Evolutionary conservation across 2,888 invertebrate species (phyloP), one percentile per base, ranked within the genome.

Genomic region (Orthosia cruda): DNA sequence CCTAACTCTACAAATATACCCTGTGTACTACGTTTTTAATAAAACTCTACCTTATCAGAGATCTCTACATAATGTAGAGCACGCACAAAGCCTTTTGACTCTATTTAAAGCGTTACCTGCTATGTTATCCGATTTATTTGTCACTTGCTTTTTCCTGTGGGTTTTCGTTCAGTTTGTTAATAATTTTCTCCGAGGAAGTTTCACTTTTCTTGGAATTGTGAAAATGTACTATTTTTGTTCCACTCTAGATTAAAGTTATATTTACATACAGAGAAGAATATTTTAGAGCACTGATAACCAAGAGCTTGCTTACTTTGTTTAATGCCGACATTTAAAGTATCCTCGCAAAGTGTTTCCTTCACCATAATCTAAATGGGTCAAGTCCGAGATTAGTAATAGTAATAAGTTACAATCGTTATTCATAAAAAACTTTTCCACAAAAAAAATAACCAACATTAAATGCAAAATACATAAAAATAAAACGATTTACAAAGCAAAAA

Each of bases 121-220:
- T 61, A 63, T 77, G 75, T 85, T 85, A 85, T 86, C 87, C 40
- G 81, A 79, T 83, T 78, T 86, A 85, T 81, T 74, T 65, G 55
- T 66, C 50, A 66, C 65, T 68, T 59, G 16, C 52, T 26, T 74
- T 69, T 59, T 67, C 54, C 66, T 67, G 47, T 7, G n/a, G 20
- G 20, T 47, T 71, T 55, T 18, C 12, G 13, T 74, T 47, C 40
- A 7, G 13, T 15, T n/a, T 32, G 16, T 23, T 32, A 9, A n/a
- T 49, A 5, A 9, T 45, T 57, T 50, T 58, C 3, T 18, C 13
- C 0, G 2, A 13, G 12, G 20, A 32, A 52, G n/a, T 40, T 15
- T 32, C 32, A 32, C 16, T 5, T 15, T 52, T 75, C 9, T 54
- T 47, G 2, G 20, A 2, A 23, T 2, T 32, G 16, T 23, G 16